These are phyloP conservation scores for Ammodramus savannarum DNA, from an alignment of 2,113 vertebrate species.

Conservation along the genomic window DNA sequence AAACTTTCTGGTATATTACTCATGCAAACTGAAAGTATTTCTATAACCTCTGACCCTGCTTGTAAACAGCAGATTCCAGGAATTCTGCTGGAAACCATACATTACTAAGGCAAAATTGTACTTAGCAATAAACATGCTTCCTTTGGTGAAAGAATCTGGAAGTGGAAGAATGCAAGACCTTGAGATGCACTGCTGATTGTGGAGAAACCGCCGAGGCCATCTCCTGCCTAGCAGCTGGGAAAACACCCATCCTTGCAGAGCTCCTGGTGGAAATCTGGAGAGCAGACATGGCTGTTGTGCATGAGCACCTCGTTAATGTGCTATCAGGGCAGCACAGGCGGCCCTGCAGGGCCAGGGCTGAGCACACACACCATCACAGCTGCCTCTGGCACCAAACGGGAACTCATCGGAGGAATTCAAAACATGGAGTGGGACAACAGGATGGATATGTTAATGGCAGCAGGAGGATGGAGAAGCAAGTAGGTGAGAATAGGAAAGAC, in stretches of 20 bases:
- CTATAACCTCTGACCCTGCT: conserved; percentile 40
- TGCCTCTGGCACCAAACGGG: not conserved
- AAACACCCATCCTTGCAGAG: not conserved
- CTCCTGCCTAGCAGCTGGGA: conserved; percentile 6
- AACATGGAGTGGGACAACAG: not conserved
- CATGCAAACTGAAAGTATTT: conserved; percentile 40
- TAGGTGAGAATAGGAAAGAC: not conserved
- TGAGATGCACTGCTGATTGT: conserved; percentile 30
- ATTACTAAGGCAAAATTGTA: conserved; percentile 23
- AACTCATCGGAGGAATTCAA: accelerated
- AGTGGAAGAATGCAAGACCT: conserved; percentile 64
- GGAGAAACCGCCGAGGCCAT: not conserved
- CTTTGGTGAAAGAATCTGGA: conserved; percentile 51
- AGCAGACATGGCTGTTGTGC: not conserved
- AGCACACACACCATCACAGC: accelerated
- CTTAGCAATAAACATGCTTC: conserved; percentile 46
- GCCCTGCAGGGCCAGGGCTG: not conserved
- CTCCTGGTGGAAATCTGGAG: not conserved
- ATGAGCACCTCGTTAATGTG: not conserved
- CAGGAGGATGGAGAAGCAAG: not conserved
- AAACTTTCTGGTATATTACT: not conserved
- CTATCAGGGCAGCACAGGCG: not conserved
- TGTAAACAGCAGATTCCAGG: conserved; percentile 69
- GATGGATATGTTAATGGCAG: not conserved
- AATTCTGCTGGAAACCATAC: conserved; percentile 59